Conservation (phyloP, 2,797 vertebrate species). For the Neosilurus mollespiculum region DNA sequence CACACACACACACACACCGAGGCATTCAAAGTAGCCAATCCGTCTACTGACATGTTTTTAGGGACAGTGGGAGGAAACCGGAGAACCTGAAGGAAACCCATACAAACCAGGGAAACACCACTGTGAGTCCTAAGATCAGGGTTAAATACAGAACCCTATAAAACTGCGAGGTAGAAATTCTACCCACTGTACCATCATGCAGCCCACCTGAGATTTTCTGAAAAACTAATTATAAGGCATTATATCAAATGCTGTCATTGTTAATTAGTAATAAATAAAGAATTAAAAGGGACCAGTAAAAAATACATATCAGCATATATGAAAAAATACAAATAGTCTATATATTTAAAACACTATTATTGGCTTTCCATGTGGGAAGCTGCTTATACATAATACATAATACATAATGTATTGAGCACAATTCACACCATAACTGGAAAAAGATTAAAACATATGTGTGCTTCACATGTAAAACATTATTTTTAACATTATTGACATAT, state of each 20-base stretch:
- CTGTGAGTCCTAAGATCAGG: neutral
- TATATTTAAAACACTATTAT: neutral
- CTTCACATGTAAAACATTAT: neutral
- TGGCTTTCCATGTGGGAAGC: neutral
- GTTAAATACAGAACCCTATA: neutral
- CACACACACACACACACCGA: neutral
- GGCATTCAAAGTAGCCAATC: neutral
- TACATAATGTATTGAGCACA: neutral
- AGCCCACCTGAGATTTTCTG: neutral
- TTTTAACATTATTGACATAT: neutral
- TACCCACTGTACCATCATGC: neutral
- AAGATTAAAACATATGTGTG: neutral
- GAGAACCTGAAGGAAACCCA: neutral
- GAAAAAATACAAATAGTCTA: neutral
- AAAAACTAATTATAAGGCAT: neutral
- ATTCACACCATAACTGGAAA: neutral
- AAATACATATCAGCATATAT: neutral
- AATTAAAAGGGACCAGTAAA: too few species aligned
- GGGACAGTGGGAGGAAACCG: neutral
- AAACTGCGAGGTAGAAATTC: neutral
- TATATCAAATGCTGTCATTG: neutral
- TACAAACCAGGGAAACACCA: neutral
- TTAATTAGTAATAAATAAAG: neutral
- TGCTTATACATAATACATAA: neutral
- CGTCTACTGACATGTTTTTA: neutral